Base-by-base conservation (phyloP, 2,113 vertebrate genomes). In the Fukomys damarensis region DNA sequence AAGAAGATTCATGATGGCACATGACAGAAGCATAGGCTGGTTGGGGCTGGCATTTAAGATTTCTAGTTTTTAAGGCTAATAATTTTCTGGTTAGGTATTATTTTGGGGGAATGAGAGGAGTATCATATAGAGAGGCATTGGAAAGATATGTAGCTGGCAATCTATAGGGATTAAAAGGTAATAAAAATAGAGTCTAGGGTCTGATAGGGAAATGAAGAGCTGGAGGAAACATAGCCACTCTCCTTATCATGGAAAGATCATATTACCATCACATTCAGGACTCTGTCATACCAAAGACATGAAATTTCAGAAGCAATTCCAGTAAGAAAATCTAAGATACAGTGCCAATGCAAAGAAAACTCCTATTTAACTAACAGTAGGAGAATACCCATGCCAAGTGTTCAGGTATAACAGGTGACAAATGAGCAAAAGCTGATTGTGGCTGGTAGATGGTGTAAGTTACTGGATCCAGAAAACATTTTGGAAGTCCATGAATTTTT, bases 401-500 rank as follows among this genome's bases (percentile, higher is more conserved):
- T 13, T 68, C 11, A 54, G 3, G 35, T 32, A 7, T 17, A 86
- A 12, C 8, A 63, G 22, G 0, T 76, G 38, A n/a, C 20, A 43
- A 38, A 4, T 30, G 14, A 6, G 4, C 14, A 2, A 61, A 70
- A 41, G 7, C n/a, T 88, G 79, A 49, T 6, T 56, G 35, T 20
- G n/a, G 7, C 26, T 76, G 32, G 5, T 6, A 28, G 28, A 8
- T 19, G 6, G 11, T 4, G 6, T 9, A 70, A 65, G 46, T 35
- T 35, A 19, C 5, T 41, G 32, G 10, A 32, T n/a, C 17, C 35
- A 66, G 20, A 38, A 32, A 38, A 76, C 30, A 30, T 59, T 9
- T 19, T 16, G 14, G 20, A 7, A 24, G 7, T 30, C 0, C 1
- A 54, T 6, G 54, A 1, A 14, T 11, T 63, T 16, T 8, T n/a